phyloP scores from a whole-genome alignment of 1,140 invertebrate species.

The Bicyclus anynana region DNA sequence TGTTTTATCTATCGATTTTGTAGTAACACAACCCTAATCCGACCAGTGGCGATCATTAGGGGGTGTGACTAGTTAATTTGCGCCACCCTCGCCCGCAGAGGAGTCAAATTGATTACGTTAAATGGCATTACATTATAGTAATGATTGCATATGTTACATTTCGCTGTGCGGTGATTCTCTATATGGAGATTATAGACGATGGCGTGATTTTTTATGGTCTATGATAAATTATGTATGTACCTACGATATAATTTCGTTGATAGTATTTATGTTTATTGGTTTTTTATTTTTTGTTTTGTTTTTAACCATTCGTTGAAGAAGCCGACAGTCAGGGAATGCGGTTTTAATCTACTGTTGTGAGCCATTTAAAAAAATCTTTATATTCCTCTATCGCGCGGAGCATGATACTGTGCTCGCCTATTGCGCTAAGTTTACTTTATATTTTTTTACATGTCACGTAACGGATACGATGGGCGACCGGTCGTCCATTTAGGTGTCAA shows the following conservation, averaged over 20 bases:
- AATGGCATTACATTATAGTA: conserved; percentile 66
- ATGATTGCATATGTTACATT: conserved; percentile 69
- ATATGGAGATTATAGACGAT: conserved; percentile 26
- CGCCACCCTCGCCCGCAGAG: conserved; percentile 40
- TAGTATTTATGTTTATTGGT: too few relatives aligned
- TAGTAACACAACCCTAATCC: not conserved
- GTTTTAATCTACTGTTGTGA: too few relatives aligned
- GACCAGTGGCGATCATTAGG: conserved; percentile 21
- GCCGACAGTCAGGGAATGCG: too few relatives aligned
- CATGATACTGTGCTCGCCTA: too few relatives aligned
- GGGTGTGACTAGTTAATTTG: conserved; percentile 65
- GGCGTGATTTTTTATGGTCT: conserved; percentile 13
- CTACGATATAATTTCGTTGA: not conserved
- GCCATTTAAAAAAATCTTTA: too few relatives aligned
- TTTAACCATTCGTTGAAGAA: too few relatives aligned
- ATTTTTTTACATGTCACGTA: too few relatives aligned
- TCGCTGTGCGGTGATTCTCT: conserved; percentile 39
- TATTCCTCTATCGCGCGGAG: too few relatives aligned
- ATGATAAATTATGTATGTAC: conserved; percentile 3
- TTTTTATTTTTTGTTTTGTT: too few relatives aligned
- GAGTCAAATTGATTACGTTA: conserved; percentile 68
- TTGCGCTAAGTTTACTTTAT: too few relatives aligned
- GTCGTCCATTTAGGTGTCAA: too few relatives aligned
- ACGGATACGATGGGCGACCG: too few relatives aligned
- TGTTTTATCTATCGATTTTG: not conserved